These are phyloP conservation scores for Arrhamphus sclerolepis DNA, from an alignment of 2,797 vertebrate species.

Conservation along the genomic window DNA sequence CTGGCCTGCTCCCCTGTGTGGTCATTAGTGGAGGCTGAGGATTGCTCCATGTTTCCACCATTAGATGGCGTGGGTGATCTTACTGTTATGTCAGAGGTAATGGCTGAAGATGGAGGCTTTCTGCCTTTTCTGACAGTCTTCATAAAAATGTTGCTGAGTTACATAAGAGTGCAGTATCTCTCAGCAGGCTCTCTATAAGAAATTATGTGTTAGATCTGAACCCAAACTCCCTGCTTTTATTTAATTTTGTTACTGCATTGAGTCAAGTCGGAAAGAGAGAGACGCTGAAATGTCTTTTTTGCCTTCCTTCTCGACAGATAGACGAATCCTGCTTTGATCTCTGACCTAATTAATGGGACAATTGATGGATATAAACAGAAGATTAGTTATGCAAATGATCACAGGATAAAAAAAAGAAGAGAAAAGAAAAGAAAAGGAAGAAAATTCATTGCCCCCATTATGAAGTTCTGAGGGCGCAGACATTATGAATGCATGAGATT, in stretches of 20 bases:
- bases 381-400: conserved; percentile 80
- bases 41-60: conserved; percentile 59
- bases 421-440: conserved; percentile 37
- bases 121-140: conserved; percentile 62
- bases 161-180: conserved; percentile 82
- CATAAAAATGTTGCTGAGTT: conserved; percentile 81
- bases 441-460: conserved; percentile 64
- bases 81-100: conserved; percentile 41
- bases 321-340: conserved; percentile 77
- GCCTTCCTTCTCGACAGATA: conserved; percentile 43
- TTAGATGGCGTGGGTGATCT: conserved; percentile 77
- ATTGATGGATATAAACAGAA: conserved; percentile 82
- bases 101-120: conserved; percentile 57
- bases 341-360: conserved; percentile 82
- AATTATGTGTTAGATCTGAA: conserved; percentile 75
- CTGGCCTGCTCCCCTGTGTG: conserved; percentile 59
- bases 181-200: conserved; percentile 72
- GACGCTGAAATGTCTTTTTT: conserved; percentile 30
- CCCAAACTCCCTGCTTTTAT: conserved; percentile 57
- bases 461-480: conserved; percentile 67
- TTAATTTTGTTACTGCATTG: conserved; percentile 60
- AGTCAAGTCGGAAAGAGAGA: conserved; percentile 5
- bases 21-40: conserved; percentile 67
- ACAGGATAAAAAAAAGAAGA: conserved; percentile 34
- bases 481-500: conserved; percentile 70